Base-by-base conservation (phyloP, 2,888 invertebrate genomes). In the Sussaba pulchella region DNA sequence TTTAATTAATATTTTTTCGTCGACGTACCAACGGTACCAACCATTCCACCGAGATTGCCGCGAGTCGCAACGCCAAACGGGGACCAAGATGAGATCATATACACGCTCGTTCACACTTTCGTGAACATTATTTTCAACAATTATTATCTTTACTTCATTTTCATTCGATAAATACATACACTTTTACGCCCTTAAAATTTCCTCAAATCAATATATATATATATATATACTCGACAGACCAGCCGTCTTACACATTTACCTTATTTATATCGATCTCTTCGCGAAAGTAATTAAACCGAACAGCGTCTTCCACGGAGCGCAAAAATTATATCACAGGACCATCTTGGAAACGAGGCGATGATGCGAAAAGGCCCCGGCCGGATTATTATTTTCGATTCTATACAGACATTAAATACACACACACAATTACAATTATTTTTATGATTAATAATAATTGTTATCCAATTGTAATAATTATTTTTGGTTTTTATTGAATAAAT, bases 401-500 rank as follows among this genome's bases (percentile, higher is more conserved):
- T 50, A 81, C 14, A 61, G 71, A 75, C n/a, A n/a, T n/a, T n/a
- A n/a, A n/a, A n/a, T n/a, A n/a, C n/a, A n/a, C n/a, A n/a, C n/a
- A n/a, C n/a, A n/a, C n/a, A 75, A 50, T 75, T 66, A 66, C 59
- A 45, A 77, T 59, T 36, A 78, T 72, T 31, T 81, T 79, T 45
- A 52, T 43, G 24, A 43, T 45, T 54, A 41, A 31, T 8, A 21
- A n/a, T 76, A 75, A 78, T 67, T 78, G 59, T 78, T 82, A 82
- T 78, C 41, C 71, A 43, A 79, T 54, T 83, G 74, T 84, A 83
- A 81, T 77, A 76, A 69, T 83, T 75, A 67, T n/a, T n/a, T 78
- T 83, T 83, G 24, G 66, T 76, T 82, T 82, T 82, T 83, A 83
- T 78, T 72, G 78, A 85, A 85, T 82, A 78, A 84, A 79, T 10